Base-by-base conservation (phyloP, 2,113 vertebrate species). In the Argyrosomus japonicus region DNA sequence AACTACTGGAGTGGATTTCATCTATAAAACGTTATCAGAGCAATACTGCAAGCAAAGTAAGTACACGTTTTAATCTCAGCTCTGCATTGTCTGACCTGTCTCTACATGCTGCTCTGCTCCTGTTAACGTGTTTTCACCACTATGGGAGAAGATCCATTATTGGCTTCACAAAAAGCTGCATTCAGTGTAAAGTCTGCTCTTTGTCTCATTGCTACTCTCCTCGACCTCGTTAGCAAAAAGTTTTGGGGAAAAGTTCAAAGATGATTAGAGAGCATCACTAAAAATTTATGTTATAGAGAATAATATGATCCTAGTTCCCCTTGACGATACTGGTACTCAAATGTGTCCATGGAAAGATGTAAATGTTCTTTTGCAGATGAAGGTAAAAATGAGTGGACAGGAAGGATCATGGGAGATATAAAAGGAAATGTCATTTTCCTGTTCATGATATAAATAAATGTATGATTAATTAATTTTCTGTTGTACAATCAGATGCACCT, bases 401-500 rank as follows among this genome's bases (percentile, higher is more conserved):
- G 13, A 64, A 54, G 32, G n/a, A 72, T 70, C 45, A 60, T 57
- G 43, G 32, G 23, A 65, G 40, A 51, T 12, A 19, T 43, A 25
- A 58, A 25, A 85, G 60, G 48, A 82, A 73, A 81, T 82, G 58
- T 83, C 29, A 11, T 77, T 79, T 75, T 81, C 43, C 62, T 76
- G 65, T 89, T 80, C 68, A 82, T 82, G 36, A 40, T 89, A 78
- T 75, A 75, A 72, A 82, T 79, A 61, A 54, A 68, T 85, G 67
- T 82, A 43, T 40, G 29, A 83, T 48, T 79, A 1, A 61, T 82
- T 48, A 1, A 50, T 71, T 56, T 84, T 78, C 51, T 72, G 79
- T 82, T 88, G 69, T 87, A 86, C 81, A 87, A 82, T 91, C 87
- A 72, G 71, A 86, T 72, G 83, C 83, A 79, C 69, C 75, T 78